phyloP scores from a whole-genome alignment of 2,888 invertebrate species.

The Tinea pellionella region DNA sequence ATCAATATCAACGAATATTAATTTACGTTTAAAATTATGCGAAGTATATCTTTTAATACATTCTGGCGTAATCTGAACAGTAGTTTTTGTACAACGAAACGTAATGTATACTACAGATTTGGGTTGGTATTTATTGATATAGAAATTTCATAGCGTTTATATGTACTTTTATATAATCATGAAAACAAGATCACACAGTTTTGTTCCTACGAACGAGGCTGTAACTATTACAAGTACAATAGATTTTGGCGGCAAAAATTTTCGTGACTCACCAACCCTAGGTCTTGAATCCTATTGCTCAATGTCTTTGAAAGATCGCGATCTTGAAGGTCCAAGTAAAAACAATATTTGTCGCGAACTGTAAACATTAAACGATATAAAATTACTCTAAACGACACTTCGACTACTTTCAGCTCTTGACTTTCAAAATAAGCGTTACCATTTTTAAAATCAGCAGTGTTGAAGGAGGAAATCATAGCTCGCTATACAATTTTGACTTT shows the following conservation, averaged over 20 bases:
- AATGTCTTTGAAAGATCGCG: slow-evolving; percentile 73
- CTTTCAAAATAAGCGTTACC: neutral
- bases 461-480: slow-evolving; percentile 5
- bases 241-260: slow-evolving; percentile 30
- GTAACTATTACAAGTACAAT: neutral
- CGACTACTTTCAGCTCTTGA: neutral
- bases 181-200: neutral
- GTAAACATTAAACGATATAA: slow-evolving; percentile 24
- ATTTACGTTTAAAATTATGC: no score
- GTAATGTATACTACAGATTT: slow-evolving; percentile 33
- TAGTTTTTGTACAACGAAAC: slow-evolving; percentile 27
- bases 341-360: slow-evolving; percentile 74
- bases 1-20: no score
- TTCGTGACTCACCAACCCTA: slow-evolving; percentile 75
- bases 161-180: neutral
- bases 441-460: neutral
- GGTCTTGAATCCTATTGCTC: slow-evolving; percentile 75
- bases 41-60: no score
- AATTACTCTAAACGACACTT: neutral
- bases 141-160: neutral
- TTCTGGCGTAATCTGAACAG: no score
- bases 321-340: slow-evolving; percentile 82
- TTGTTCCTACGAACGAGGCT: neutral
- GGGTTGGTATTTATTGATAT: slow-evolving; percentile 16
- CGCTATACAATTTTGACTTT: neutral